Evolutionary conservation across 2,113 vertebrate genomes (phyloP), one percentile per base, ranked within the genome.

Genomic region (Macrotus californicus): DNA sequence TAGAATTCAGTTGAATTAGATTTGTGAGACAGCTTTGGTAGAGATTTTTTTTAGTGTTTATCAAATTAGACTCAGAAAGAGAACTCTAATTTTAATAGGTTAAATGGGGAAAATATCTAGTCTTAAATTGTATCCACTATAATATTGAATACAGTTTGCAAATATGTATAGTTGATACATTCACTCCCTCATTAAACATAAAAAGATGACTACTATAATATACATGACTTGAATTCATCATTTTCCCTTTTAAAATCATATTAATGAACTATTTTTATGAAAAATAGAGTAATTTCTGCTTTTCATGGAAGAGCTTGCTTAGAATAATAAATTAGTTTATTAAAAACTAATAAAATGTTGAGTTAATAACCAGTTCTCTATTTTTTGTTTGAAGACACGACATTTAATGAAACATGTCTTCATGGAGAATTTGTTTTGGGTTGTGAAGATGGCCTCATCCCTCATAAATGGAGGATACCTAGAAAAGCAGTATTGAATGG

Each of bases 161-260:
- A 93, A 92, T 84, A 59, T n/a, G 43, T 64, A 2, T 26, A 69
- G n/a, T 87, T 90, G 86, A 75, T 83, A 83, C n/a, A 64, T 50
- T 96, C 95, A 19, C 56, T 94, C 94, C 5, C 59, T 97, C 48
- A 66, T 83, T 54, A 93, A 84, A 70, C 54, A 80, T 54, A 56
- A 85, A 1, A 29, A 19, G 3, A 59, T 79, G 50, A 24, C 22
- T 97, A 16, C 36, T 87, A 52, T 26, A 83, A 1, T 79, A 43
- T 43, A 46, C 92, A 80, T 84, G 52, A 96, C 59, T 96, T 97
- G 36, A 64, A 89, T 90, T 96, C 56, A 75, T 96, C 97, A 46
- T 43, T 93, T 94, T 92, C n/a, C 84, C 41, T 79, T 83, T 73
- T 54, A 24, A 86, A 92, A 72, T 46, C 67, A 76, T 6, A 70